These are phyloP conservation scores for Odontomyia ornata DNA, from an alignment of 2,888 invertebrate species.

Conservation along the genomic window DNA sequence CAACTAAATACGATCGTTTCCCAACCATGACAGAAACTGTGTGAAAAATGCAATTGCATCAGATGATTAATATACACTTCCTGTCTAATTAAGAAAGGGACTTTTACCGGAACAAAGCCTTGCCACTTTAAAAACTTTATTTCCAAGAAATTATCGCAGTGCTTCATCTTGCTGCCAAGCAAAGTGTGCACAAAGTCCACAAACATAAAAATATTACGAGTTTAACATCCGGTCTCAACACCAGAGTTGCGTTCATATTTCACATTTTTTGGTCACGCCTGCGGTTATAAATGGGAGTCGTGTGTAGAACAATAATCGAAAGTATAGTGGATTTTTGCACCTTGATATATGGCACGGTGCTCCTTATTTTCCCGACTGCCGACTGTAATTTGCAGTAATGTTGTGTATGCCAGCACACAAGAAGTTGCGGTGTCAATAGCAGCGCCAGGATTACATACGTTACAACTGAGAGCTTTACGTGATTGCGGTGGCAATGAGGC, in stretches of 20 bases:
- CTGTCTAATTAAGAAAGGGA: no score
- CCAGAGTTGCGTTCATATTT: conserved; percentile 1
- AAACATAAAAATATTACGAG: not conserved
- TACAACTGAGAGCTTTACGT: not conserved
- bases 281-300: conserved; percentile 10
- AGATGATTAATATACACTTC: no score
- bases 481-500: conserved; percentile 4
- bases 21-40: no score
- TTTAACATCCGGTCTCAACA: not conserved
- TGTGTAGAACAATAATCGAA: conserved; percentile 13
- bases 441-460: conserved; percentile 2
- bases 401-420: not conserved
- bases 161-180: no score
- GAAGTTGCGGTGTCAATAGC: not conserved
- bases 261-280: conserved; percentile 6
- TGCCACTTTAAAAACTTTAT: no score
- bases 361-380: not conserved
- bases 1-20: no score
- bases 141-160: no score
- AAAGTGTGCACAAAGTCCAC: no score
- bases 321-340: conserved; percentile 10
- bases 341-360: not conserved
- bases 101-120: no score
- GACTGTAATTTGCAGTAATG: conserved; percentile 2
- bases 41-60: no score